Conservation (phyloP, 2,113 vertebrate species). For the Excalfactoria chinensis region DNA sequence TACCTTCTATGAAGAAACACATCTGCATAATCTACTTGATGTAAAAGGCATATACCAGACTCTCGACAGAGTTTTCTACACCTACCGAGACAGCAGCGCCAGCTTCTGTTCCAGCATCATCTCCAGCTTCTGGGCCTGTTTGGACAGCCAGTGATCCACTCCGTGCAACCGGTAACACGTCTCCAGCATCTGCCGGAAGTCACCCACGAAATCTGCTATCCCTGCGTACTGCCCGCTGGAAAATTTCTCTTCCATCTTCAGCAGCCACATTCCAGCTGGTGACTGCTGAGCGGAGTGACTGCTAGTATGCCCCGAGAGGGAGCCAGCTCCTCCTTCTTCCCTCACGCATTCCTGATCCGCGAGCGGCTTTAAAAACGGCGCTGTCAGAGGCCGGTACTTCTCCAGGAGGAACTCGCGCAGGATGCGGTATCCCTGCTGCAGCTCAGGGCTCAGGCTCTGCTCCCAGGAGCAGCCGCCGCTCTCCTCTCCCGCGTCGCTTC, state of each 20-base stretch:
- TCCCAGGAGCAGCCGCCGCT: slow-evolving; percentile 32
- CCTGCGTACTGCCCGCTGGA: slow-evolving; percentile 83
- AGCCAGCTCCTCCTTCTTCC: slow-evolving; percentile 1
- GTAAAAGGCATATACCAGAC: neutral
- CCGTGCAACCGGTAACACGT: slow-evolving; percentile 92
- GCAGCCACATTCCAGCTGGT: slow-evolving; percentile 80
- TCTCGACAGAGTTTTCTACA: neutral
- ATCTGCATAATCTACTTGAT: neutral
- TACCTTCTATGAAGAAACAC: neutral
- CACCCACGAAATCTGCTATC: slow-evolving; percentile 93
- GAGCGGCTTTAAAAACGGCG: slow-evolving; percentile 84
- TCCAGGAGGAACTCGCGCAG: slow-evolving; percentile 89
- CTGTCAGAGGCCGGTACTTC: slow-evolving; percentile 87
- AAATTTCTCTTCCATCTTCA: slow-evolving; percentile 93
- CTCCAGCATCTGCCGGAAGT: slow-evolving; percentile 95
- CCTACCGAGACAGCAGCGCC: slow-evolving; percentile 91
- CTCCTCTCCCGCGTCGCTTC: slow-evolving; percentile 4
- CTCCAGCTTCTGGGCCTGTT: slow-evolving; percentile 95
- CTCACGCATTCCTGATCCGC: neutral
- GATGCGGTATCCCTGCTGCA: slow-evolving; percentile 91
- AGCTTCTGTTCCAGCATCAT: slow-evolving; percentile 96
- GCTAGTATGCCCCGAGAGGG: neutral
- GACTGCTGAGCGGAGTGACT: neutral
- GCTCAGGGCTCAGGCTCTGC: slow-evolving; percentile 85
- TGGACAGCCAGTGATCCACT: slow-evolving; percentile 97